A percentile compares a stretch with the other conserved stretches of the same genome.
phyloP scores from a whole-genome alignment of 1,140 invertebrate genomes.

The Phenacoccus solenopsis region DNA sequence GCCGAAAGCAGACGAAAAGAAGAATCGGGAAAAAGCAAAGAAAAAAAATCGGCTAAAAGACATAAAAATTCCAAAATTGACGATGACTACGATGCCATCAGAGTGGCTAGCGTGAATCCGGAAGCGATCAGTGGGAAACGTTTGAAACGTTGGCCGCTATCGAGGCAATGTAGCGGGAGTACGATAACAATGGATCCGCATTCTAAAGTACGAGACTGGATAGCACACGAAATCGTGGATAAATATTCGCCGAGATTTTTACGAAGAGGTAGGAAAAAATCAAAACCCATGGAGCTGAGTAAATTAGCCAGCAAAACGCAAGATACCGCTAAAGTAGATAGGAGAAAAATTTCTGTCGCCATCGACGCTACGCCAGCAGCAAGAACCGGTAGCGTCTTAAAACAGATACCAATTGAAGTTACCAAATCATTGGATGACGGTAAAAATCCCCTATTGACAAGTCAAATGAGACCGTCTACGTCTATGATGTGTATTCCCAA shows the following conservation, averaged over 20 bases:
- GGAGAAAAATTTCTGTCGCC: constrained; percentile 52
- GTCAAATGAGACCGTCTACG: not conserved
- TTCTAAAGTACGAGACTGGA: constrained; percentile 73
- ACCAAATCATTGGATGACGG: constrained; percentile 38
- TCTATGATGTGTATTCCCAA: constrained; percentile 18
- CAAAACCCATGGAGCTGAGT: not conserved
- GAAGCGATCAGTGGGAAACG: constrained; percentile 43
- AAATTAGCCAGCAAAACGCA: not conserved
- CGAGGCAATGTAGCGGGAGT: constrained; percentile 56
- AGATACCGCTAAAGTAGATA: constrained; percentile 8
- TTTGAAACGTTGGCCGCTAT: constrained; percentile 48
- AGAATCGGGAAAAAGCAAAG: not conserved
- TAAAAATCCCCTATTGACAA: not conserved
- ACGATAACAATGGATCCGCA: constrained; percentile 58
- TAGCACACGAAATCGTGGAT: constrained; percentile 49
- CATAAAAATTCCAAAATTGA: constrained; percentile 26
- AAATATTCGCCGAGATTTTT: constrained; percentile 51
- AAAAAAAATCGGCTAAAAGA: not conserved
- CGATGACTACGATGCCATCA: constrained; percentile 35
- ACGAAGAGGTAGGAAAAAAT: constrained; percentile 16
- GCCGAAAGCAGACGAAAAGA: constrained; percentile 9
- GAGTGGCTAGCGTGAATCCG: constrained; percentile 36
- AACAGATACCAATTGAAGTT: constrained; percentile 60
- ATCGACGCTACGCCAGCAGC: constrained; percentile 59
- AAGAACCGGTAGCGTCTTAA: constrained; percentile 52